Evolutionary conservation across 2,797 vertebrate species (phyloP).

Genomic region (Anniella stebbinsi): DNA sequence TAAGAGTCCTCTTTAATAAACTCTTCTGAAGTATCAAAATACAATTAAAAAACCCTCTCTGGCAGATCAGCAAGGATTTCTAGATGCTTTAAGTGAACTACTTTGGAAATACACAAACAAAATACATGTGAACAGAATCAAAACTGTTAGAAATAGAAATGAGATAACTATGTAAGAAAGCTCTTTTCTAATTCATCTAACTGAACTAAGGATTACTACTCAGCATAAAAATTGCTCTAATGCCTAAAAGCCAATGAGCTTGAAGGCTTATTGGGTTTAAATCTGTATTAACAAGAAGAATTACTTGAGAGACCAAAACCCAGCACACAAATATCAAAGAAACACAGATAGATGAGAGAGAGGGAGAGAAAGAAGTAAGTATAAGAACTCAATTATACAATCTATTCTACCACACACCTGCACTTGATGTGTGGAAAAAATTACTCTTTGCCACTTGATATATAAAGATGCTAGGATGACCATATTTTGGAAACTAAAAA

Average conservation of each 20-base stretch:
- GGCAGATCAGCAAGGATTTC: not conserved
- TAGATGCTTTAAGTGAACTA: not conserved
- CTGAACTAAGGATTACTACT: not conserved
- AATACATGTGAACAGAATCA: not conserved
- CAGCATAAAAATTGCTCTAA: not conserved
- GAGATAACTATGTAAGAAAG: not conserved
- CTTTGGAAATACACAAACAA: not conserved
- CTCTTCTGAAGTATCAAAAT: not conserved
- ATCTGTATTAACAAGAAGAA: not conserved
- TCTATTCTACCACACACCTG: not conserved
- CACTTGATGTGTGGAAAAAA: not conserved
- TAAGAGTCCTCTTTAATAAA: too few relatives aligned
- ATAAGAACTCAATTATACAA: not conserved
- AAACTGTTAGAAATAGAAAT: not conserved
- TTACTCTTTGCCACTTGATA: not conserved
- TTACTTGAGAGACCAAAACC: not conserved
- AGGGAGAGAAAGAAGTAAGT: too few relatives aligned
- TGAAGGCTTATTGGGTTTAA: not conserved
- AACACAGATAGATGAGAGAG: not conserved
- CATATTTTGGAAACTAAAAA: too few relatives aligned
- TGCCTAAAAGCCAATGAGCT: not conserved
- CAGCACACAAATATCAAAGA: too few relatives aligned
- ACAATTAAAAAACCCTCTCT: too few relatives aligned
- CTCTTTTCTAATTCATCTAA: not conserved
- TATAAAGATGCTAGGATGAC: too few relatives aligned